Percentiles rank a stretch among this genome's conserved stretches.
These are phyloP conservation scores for Andrena hattorfiana DNA, from an alignment of 2,888 invertebrate genomes.

Conservation along the genomic window DNA sequence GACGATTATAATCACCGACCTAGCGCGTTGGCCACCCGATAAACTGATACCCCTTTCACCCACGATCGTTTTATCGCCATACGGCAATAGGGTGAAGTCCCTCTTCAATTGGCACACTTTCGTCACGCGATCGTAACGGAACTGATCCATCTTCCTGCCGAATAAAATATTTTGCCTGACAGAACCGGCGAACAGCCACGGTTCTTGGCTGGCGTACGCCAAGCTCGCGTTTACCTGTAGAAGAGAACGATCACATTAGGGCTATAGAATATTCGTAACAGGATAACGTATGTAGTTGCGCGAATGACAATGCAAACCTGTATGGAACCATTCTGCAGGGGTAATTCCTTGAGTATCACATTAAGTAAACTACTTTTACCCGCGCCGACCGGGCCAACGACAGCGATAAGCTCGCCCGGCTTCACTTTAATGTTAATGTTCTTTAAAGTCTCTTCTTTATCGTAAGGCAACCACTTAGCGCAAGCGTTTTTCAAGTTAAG, in stretches of 20 bases:
- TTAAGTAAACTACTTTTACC: conserved; percentile 90
- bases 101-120: conserved; percentile 90
- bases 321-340: conserved; percentile 88
- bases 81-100: conserved; percentile 92
- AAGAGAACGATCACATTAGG: neutral
- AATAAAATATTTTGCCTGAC: conserved; percentile 97
- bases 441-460: conserved; percentile 84
- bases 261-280: no score
- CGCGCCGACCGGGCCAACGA: conserved; percentile 90
- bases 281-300: neutral
- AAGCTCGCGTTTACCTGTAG: conserved; percentile 88
- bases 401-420: conserved; percentile 87
- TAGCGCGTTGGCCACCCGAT: conserved; percentile 91
- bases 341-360: conserved; percentile 91
- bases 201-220: conserved; percentile 94
- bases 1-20: conserved; percentile 76
- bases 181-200: conserved; percentile 94
- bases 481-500: conserved; percentile 74
- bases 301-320: conserved; percentile 74
- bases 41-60: conserved; percentile 95
- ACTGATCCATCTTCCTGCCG: conserved; percentile 91
- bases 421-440: conserved; percentile 86
- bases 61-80: conserved; percentile 93
- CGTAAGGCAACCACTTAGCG: conserved; percentile 78
- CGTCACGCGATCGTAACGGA: conserved; percentile 89